Conservation (phyloP, 2,113 vertebrate genomes). For the Calyptomena viridis region DNA sequence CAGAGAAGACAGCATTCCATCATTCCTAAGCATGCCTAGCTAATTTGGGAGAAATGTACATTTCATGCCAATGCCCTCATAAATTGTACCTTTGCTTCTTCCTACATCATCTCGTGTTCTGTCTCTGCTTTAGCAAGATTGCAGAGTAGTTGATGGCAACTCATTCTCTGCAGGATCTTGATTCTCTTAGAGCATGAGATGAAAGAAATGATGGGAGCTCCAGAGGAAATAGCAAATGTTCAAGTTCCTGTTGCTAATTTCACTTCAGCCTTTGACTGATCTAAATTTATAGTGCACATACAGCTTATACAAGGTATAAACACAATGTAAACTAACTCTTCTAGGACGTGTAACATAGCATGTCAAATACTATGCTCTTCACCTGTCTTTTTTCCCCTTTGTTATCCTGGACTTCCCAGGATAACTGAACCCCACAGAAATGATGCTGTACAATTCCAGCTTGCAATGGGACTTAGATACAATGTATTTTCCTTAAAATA, state of each 20-base stretch:
- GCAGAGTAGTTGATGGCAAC: background rate
- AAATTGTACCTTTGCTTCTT: background rate
- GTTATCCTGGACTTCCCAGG: background rate
- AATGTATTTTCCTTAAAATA: background rate
- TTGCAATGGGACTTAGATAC: background rate
- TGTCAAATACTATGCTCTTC: background rate
- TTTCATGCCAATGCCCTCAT: background rate
- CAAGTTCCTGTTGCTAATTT: background rate
- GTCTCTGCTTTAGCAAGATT: background rate
- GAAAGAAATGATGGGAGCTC: background rate
- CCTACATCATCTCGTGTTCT: background rate
- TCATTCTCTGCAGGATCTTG: background rate
- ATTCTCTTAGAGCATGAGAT: background rate
- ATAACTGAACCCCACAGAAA: background rate
- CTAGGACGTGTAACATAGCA: background rate
- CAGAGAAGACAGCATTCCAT: slow-evolving; percentile 17
- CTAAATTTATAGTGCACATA: background rate
- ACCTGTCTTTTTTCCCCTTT: background rate
- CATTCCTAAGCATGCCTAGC: background rate
- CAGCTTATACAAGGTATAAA: background rate
- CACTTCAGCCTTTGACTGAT: background rate
- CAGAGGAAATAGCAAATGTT: background rate
- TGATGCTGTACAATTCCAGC: background rate
- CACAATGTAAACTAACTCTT: background rate
- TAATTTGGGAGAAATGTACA: background rate